Conservation (phyloP, 2,113 vertebrate species). For the Serilophus lunatus region DNA sequence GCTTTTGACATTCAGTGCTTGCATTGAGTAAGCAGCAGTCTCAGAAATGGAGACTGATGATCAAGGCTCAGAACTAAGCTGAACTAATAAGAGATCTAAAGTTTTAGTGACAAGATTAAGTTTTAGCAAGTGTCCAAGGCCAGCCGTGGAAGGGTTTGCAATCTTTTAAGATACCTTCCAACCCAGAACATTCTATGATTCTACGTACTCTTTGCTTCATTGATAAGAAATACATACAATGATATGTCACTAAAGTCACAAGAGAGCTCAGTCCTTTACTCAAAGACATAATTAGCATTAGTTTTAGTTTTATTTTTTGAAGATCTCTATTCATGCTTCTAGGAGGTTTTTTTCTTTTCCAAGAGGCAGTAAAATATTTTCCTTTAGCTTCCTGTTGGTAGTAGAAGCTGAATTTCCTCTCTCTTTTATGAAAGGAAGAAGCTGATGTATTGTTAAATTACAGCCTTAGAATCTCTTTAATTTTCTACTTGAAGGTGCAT, state of each 20-base stretch:
- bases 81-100: not conserved
- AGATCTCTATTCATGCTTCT: not conserved
- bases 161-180: not conserved
- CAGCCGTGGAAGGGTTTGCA: not conserved
- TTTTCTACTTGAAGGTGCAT: not conserved
- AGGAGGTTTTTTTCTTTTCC: not conserved
- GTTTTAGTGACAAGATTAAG: not conserved
- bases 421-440: not conserved
- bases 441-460: not conserved
- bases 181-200: not conserved
- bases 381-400: not conserved
- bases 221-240: not conserved
- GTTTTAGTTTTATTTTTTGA: not conserved
- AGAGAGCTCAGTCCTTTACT: not conserved
- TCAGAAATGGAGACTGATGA: not conserved
- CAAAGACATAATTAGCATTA: not conserved
- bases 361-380: not conserved
- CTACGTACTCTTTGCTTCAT: not conserved
- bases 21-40: not conserved
- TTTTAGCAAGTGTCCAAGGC: not conserved
- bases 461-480: not conserved
- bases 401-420: not conserved
- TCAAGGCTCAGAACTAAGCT: not conserved
- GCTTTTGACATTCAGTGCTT: not conserved
- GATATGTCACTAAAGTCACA: not conserved